Evolutionary conservation across 2,888 invertebrate species (phyloP).

Genomic region (Bursaphelenchus okinawaensis): DNA sequence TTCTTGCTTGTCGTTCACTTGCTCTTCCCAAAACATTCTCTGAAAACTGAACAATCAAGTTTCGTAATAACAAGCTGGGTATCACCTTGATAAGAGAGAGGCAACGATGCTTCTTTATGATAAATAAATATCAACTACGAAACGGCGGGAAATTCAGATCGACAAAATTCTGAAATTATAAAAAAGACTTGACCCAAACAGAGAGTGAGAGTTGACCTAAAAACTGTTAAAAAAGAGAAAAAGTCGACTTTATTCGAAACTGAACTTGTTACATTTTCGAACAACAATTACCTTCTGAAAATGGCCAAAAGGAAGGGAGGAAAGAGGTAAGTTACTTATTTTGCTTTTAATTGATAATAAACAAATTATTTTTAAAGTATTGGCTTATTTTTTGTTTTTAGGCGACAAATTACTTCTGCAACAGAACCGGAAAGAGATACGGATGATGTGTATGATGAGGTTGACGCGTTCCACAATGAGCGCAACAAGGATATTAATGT

Average conservation of each 20-base stretch:
- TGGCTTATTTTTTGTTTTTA: neutral
- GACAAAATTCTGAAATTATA: too few relatives aligned
- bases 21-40: neutral
- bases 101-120: too few relatives aligned
- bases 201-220: neutral
- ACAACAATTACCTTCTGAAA: neutral
- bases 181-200: neutral
- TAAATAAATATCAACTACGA: too few relatives aligned
- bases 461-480: constrained; percentile 43
- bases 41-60: neutral
- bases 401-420: neutral
- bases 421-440: constrained; percentile 13
- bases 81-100: too few relatives aligned
- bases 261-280: neutral
- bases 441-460: constrained; percentile 45
- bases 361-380: neutral
- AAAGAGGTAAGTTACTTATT: neutral
- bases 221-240: too few relatives aligned
- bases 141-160: too few relatives aligned
- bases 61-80: too few relatives aligned
- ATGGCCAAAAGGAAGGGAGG: neutral
- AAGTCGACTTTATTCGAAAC: too few relatives aligned
- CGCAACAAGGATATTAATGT: constrained; percentile 13
- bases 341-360: neutral
- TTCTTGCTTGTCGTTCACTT: neutral